Conservation (phyloP, 1,140 invertebrate genomes). For the Drosophila cardini region DNA sequence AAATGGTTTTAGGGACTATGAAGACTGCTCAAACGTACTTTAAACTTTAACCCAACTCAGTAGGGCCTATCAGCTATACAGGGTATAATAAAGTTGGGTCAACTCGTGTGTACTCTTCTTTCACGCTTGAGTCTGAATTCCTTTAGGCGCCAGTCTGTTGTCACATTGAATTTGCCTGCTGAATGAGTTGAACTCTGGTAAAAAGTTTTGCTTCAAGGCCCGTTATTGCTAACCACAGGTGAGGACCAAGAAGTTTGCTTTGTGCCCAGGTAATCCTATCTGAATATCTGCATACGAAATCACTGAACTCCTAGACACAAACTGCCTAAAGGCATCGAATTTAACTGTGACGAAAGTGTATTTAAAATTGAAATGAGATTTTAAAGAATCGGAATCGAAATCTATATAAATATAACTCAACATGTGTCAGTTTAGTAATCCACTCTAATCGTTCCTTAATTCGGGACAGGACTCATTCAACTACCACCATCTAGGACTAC, state of each 20-base stretch:
- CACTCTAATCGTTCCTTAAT: slow-evolving; percentile 73
- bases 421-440: slow-evolving; percentile 50
- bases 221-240: slow-evolving; percentile 54
- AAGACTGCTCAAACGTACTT: no score
- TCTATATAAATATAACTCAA: slow-evolving; percentile 23
- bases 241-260: slow-evolving; percentile 23
- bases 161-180: slow-evolving; percentile 63
- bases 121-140: slow-evolving; percentile 18
- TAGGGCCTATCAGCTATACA: no score
- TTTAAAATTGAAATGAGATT: not conserved
- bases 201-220: slow-evolving; percentile 7
- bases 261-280: slow-evolving; percentile 17
- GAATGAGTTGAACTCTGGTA: slow-evolving; percentile 44
- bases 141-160: slow-evolving; percentile 45
- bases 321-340: not conserved
- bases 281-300: slow-evolving; percentile 37
- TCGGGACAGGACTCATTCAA: slow-evolving; percentile 44
- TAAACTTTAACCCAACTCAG: no score
- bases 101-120: no score
- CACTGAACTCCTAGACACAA: slow-evolving; percentile 19
- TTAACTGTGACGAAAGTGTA: not conserved
- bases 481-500: not conserved
- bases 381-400: not conserved
- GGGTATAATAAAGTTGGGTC: no score
- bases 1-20: no score